Evolutionary conservation across 1,140 invertebrate species (phyloP).

Genomic region (Monomorium pharaonis): DNA sequence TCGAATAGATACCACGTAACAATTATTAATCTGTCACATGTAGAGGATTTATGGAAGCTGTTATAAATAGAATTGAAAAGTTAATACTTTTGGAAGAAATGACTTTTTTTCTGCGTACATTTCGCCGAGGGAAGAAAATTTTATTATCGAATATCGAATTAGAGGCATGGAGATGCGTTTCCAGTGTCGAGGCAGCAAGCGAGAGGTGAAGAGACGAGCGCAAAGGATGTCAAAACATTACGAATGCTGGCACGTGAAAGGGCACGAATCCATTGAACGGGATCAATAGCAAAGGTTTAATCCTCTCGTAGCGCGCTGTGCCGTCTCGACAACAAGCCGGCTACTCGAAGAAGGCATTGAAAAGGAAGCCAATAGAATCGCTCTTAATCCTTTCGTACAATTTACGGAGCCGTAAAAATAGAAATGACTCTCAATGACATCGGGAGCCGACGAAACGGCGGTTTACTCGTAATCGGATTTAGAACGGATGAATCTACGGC

Average conservation of each 20-base stretch:
- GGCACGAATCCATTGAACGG: constrained; percentile 70
- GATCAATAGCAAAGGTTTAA: constrained; percentile 80
- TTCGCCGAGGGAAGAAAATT: neutral
- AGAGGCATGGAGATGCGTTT: neutral
- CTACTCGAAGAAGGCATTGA: constrained; percentile 70
- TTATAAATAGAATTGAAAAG: neutral
- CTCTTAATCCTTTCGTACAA: constrained; percentile 77
- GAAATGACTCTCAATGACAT: constrained; percentile 76
- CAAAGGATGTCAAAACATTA: constrained; percentile 79
- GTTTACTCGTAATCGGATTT: constrained; percentile 78
- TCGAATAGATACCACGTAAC: neutral
- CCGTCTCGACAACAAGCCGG: constrained; percentile 65
- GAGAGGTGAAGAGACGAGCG: constrained; percentile 62
- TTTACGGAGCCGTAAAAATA: constrained; percentile 76
- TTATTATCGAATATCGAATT: constrained; percentile 8
- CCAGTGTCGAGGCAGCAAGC: neutral
- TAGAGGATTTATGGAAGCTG: neutral
- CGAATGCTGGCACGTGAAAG: constrained; percentile 71
- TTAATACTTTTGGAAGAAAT: neutral
- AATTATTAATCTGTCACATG: neutral
- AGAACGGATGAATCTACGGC: constrained; percentile 53
- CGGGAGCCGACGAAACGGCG: constrained; percentile 58
- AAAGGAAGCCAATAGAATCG: constrained; percentile 52
- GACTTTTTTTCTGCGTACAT: neutral
- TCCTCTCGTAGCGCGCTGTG: constrained; percentile 68